A percentile compares a stretch with the other conserved stretches of the same genome.
Conservation (phyloP, 2,888 invertebrate genomes). For the Myathropa florea region DNA sequence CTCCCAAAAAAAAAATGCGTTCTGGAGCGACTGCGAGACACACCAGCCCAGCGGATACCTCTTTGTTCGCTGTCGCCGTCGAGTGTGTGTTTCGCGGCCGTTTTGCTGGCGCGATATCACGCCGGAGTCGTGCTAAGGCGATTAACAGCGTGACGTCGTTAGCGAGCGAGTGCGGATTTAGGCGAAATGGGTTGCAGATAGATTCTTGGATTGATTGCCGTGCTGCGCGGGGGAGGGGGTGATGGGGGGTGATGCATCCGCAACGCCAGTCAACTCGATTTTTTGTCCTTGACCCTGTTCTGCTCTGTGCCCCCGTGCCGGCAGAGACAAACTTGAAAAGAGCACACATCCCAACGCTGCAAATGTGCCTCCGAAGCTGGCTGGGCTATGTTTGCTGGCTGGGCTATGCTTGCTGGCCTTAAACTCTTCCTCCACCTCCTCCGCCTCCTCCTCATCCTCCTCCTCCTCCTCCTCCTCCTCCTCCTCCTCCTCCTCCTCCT, state of each 20-base stretch:
- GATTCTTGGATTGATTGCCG: background rate
- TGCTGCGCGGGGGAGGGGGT: background rate
- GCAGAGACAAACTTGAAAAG: background rate
- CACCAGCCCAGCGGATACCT: conserved; percentile 16
- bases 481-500: too few relatives aligned
- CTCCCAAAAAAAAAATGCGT: conserved; percentile 27
- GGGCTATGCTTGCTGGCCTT: conserved; percentile 13
- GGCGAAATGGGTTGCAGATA: background rate
- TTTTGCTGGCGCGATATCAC: background rate
- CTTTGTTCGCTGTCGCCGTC: conserved; percentile 28
- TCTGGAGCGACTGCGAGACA: conserved; percentile 38
- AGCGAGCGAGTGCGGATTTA: conserved; percentile 24
- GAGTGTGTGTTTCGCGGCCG: conserved; percentile 5
- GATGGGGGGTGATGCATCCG: background rate
- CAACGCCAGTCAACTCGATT: background rate
- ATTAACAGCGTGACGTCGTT: conserved; percentile 31
- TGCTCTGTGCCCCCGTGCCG: background rate
- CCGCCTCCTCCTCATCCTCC: too few relatives aligned
- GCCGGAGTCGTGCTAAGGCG: conserved; percentile 38
- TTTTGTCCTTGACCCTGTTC: conserved; percentile 42
- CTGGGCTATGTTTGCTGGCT: too few relatives aligned
- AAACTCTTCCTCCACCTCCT: conserved; percentile 16
- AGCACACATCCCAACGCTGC: conserved; percentile 29
- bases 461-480: too few relatives aligned
- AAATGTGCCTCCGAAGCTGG: conserved; percentile 43